Evolutionary conservation across 2,888 invertebrate species (phyloP).

Genomic region (Pristionchus mayeri): DNA sequence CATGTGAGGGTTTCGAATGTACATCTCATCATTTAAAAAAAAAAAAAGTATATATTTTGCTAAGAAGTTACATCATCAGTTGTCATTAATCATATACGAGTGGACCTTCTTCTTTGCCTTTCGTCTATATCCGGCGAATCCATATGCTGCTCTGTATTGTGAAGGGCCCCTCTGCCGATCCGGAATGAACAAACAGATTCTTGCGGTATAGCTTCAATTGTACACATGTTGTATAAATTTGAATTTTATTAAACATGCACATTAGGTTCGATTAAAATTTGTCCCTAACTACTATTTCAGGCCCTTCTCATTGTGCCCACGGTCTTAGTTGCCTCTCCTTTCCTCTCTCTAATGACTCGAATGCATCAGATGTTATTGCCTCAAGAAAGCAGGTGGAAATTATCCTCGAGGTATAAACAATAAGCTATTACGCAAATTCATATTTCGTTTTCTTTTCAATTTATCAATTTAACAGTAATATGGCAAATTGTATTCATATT

Average conservation of each 20-base stretch:
- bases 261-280: no score
- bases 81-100: neutral
- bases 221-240: neutral
- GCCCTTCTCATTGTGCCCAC: neutral
- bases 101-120: neutral
- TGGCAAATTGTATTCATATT: no score
- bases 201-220: neutral
- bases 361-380: constrained; percentile 4
- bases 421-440: neutral
- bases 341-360: neutral
- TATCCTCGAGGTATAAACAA: neutral
- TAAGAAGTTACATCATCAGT: neutral
- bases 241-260: no score
- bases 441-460: no score
- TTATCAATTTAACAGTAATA: no score
- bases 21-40: neutral
- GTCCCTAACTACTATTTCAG: no score
- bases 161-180: neutral
- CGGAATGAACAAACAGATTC: neutral
- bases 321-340: neutral
- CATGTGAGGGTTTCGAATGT: neutral
- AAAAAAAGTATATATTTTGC: neutral
- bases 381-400: neutral
- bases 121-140: neutral
- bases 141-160: neutral